Conservation (phyloP, 2,113 vertebrate genomes). For the Protobothrops mucrosquamatus region DNA sequence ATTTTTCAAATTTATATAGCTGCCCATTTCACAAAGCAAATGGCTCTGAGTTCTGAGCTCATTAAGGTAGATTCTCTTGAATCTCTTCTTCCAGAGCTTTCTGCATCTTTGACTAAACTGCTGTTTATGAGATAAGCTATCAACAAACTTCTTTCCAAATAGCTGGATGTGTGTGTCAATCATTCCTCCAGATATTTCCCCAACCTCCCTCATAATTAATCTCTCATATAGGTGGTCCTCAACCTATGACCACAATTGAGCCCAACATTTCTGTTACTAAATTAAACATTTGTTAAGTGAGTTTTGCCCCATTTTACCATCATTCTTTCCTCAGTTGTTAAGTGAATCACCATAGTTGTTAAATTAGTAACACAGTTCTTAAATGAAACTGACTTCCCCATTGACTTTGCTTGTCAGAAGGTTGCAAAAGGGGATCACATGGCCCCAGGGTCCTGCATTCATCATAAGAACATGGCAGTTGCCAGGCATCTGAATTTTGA, state of each 20-base stretch:
- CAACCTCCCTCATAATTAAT: neutral
- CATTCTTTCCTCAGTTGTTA: neutral
- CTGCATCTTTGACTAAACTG: neutral
- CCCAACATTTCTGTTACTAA: neutral
- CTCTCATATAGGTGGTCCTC: neutral
- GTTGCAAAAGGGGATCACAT: neutral
- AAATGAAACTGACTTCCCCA: neutral
- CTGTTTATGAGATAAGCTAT: neutral
- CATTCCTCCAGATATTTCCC: neutral
- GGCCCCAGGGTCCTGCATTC: neutral
- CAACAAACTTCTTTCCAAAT: neutral
- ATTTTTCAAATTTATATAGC: neutral
- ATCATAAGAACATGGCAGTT: neutral
- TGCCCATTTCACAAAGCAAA: neutral
- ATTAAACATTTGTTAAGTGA: neutral
- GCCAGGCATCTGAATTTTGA: neutral
- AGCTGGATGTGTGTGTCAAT: neutral
- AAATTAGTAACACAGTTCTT: neutral
- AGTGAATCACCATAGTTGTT: too few relatives aligned
- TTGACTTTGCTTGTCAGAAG: neutral
- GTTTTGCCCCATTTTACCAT: neutral
- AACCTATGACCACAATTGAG: neutral
- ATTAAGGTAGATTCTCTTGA: neutral
- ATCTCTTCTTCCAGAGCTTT: neutral
- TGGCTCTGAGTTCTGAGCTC: neutral